These are phyloP conservation scores for Iphiclides podalirius DNA, from an alignment of 2,888 invertebrate species.

Conservation along the genomic window DNA sequence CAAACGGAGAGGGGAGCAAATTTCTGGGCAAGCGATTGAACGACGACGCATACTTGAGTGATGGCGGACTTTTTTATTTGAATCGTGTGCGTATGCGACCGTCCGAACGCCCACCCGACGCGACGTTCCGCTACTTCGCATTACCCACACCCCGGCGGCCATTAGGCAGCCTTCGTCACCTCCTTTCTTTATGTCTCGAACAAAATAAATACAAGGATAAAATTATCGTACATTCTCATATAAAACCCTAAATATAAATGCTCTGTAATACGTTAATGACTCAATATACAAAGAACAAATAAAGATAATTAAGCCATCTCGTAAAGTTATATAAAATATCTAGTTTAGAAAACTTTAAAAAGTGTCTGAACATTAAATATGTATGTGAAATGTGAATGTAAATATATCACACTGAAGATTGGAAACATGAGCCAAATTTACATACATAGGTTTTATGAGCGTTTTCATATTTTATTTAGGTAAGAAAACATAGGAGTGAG, in stretches of 20 bases:
- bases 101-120: slow-evolving; percentile 40
- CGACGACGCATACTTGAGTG: slow-evolving; percentile 79
- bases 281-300: too few relatives aligned
- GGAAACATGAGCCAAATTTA: slow-evolving; percentile 27
- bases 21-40: slow-evolving; percentile 73
- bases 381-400: not conserved
- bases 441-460: slow-evolving; percentile 47
- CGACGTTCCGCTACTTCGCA: slow-evolving; percentile 23
- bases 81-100: slow-evolving; percentile 77
- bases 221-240: not conserved
- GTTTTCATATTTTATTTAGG: slow-evolving; percentile 53
- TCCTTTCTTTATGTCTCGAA: not conserved
- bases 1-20: slow-evolving; percentile 51
- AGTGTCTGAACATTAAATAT: not conserved
- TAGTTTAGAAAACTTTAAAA: slow-evolving; percentile 11
- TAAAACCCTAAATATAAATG: not conserved
- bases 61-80: slow-evolving; percentile 79
- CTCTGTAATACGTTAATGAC: not conserved
- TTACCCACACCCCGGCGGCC: slow-evolving; percentile 14
- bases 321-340: too few relatives aligned
- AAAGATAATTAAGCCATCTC: too few relatives aligned
- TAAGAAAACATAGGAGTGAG: slow-evolving; percentile 40
- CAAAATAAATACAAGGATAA: not conserved
- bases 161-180: slow-evolving; percentile 2
- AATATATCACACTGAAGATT: slow-evolving; percentile 4